Base-by-base conservation (phyloP, 2,888 invertebrate genomes). In the Nymphalis urticae region DNA sequence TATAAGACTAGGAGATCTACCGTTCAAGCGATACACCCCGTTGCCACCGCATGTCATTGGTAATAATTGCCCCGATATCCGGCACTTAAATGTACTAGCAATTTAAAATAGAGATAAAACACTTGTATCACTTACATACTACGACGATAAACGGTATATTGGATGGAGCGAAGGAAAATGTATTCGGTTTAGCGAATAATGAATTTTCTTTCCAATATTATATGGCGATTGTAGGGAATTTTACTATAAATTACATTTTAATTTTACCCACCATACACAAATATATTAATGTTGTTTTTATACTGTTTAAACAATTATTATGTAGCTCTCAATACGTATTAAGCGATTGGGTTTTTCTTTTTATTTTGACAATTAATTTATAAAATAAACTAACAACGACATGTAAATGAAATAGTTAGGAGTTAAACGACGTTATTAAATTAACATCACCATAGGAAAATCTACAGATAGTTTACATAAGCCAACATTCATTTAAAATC, bases 51-150 rank as follows among this genome's bases (percentile, higher is more conserved):
- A 62, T 73, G 72, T 82, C 82, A 76, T 75, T 78, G 76, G 71
- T 74, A 75, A 78, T 82, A 84, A 86, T 86, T 84, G 82, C 78
- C 66, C 77, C 83, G 78, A 86, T 87, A 87, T 87, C 86, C 86
- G 85, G 82, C 82, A 84, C 79, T 80, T 83, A 84, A 80, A 79
- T 79, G 81, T 80, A 78, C 74, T 68, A 63, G 79, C 77, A 84
- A 82, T 84, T 84, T 79, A 68, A 75, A 83, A 78, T 74, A 73
- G 66, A 76, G 78, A 79, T 78, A 79, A 75, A 64, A 72, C 67
- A 68, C 69, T 69, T 72, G 74, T 75, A 76, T 76, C 75, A 70
- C 72, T 73, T 64, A 63, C 19, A 69, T 64, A 64, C 66, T 59
- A 60, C 53, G 59, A 68, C 73, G 75, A 77, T 75, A 83, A 80